Conservation (phyloP, 2,113 vertebrate genomes). For the Silurus asotus region DNA sequence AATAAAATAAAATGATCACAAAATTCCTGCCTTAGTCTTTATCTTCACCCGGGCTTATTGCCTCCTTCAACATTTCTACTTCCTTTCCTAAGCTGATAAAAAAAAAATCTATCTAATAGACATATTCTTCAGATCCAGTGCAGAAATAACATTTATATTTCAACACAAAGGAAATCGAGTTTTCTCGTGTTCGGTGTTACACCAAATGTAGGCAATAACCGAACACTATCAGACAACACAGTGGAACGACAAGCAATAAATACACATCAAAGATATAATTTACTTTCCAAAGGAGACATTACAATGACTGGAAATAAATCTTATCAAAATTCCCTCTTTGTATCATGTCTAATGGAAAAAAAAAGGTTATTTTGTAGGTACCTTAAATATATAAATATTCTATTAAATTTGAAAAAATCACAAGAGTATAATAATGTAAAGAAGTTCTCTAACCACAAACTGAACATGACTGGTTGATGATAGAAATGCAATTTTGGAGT, state of each 20-base stretch:
- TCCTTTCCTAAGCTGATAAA: slow-evolving; percentile 9
- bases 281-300: neutral
- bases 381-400: neutral
- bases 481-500: too few species aligned
- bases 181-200: neutral
- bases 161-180: neutral
- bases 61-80: neutral
- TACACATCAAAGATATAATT: neutral
- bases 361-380: neutral
- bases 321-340: neutral
- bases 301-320: neutral
- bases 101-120: slow-evolving; percentile 4
- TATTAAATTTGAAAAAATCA: neutral
- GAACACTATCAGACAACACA: neutral
- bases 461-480: too few species aligned
- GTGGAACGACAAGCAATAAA: neutral
- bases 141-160: neutral
- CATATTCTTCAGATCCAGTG: neutral
- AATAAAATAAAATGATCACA: neutral
- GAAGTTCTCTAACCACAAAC: neutral
- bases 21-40: neutral
- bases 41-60: neutral
- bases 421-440: neutral
- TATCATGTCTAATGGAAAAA: neutral
- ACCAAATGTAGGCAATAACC: neutral